A percentile compares a stretch with the other conserved stretches of the same genome.
phyloP scores from a whole-genome alignment of 2,113 vertebrate species.

The Lipophrys pholis region DNA sequence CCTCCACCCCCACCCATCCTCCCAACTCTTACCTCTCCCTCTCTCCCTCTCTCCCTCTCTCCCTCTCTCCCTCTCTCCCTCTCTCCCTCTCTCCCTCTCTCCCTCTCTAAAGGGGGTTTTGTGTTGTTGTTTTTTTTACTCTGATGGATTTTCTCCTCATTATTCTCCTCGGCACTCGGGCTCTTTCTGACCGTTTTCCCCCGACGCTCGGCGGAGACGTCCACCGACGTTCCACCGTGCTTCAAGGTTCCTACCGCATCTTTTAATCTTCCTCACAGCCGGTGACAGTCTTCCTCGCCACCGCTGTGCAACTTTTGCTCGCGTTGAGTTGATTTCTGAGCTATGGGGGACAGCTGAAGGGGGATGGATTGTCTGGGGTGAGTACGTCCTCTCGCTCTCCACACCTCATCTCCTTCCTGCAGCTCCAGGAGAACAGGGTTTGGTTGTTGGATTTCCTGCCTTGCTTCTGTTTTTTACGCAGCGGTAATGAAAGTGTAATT shows the following conservation, averaged over 20 bases:
- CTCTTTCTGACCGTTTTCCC: slow-evolving; percentile 70
- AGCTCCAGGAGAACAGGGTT: too few relatives aligned
- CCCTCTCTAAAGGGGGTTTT: slow-evolving; percentile 27
- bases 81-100: slow-evolving; percentile 21
- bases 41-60: slow-evolving; percentile 27
- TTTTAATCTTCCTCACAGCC: slow-evolving; percentile 27
- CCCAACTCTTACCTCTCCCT: slow-evolving; percentile 18
- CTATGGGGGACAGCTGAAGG: slow-evolving; percentile 65
- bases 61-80: slow-evolving; percentile 20
- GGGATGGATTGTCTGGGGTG: slow-evolving; percentile 91
- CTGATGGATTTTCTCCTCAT: slow-evolving; percentile 72
- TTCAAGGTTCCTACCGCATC: slow-evolving; percentile 40
- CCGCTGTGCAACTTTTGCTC: slow-evolving; percentile 17
- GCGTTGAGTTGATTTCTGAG: slow-evolving; percentile 50
- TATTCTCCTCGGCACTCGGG: slow-evolving; percentile 72
- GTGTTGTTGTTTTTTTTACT: slow-evolving; percentile 26
- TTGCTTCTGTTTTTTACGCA: background rate
- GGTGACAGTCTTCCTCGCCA: slow-evolving; percentile 19
- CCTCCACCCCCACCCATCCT: slow-evolving; percentile 42
- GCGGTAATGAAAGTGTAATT: slow-evolving; percentile 21
- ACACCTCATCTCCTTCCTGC: too few relatives aligned
- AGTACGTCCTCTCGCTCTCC: slow-evolving; percentile 67
- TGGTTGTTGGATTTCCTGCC: background rate
- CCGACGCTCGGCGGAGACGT: slow-evolving; percentile 3
- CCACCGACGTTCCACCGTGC: slow-evolving; percentile 43